These are phyloP conservation scores for Phytoseiulus persimilis DNA, from an alignment of 2,888 invertebrate species.

Conservation along the genomic window DNA sequence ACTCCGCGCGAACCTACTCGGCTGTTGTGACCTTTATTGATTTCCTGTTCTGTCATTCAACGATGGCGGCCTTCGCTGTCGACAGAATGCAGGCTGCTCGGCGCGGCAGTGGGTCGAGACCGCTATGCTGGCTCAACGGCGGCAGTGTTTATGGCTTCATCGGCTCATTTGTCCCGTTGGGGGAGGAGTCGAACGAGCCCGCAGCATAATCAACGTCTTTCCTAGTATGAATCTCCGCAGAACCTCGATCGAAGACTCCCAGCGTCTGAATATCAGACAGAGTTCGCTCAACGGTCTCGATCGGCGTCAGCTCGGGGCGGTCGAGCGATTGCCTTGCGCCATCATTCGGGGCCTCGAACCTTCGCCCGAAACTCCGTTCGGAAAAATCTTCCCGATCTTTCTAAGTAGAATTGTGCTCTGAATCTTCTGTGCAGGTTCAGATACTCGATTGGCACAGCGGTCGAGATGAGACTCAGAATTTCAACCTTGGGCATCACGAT, in stretches of 20 bases:
- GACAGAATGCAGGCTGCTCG: neutral
- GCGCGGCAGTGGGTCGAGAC: neutral
- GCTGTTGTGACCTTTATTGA: neutral
- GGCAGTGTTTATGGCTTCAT: neutral
- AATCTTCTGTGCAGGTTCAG: neutral
- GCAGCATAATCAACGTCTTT: neutral
- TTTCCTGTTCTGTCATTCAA: neutral
- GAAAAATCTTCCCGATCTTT: neutral
- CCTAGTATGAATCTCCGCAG: neutral
- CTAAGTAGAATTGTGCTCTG: neutral
- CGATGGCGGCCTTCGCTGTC: neutral
- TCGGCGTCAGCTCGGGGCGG: too few relatives aligned
- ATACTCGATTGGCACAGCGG: neutral
- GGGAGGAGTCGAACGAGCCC: neutral
- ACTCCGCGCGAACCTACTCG: neutral
- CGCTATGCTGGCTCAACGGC: neutral
- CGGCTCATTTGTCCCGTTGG: neutral
- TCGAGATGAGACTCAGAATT: neutral
- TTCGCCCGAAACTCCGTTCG: neutral
- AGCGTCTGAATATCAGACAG: neutral
- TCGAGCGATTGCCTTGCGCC: too few relatives aligned
- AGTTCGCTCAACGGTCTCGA: neutral
- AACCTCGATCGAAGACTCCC: neutral
- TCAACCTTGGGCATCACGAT: neutral
- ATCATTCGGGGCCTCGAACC: neutral